Evolutionary conservation across 2,888 invertebrate species (phyloP).

Genomic region (Ochlodes sylvanus): DNA sequence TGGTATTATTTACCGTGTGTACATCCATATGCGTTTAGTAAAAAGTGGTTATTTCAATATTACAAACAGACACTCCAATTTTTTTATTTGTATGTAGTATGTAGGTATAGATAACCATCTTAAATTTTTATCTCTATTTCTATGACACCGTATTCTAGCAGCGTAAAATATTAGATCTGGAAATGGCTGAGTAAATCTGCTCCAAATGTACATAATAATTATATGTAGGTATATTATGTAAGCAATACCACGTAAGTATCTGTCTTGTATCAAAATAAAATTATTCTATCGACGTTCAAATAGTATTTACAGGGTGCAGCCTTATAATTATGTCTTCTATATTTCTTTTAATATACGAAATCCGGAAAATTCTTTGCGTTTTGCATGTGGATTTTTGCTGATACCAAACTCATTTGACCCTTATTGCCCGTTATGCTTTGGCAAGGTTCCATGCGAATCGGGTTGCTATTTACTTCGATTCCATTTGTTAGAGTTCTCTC

Average conservation of each 20-base stretch:
- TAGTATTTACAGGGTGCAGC: background rate
- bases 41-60: too few relatives aligned
- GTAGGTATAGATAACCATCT: too few relatives aligned
- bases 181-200: slow-evolving; percentile 2
- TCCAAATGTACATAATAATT: too few relatives aligned
- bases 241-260: too few relatives aligned
- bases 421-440: background rate
- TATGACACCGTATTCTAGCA: too few relatives aligned
- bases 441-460: background rate
- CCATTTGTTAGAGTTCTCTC: background rate
- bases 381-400: background rate
- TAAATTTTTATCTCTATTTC: too few relatives aligned
- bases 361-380: background rate
- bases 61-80: too few relatives aligned
- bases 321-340: too few relatives aligned
- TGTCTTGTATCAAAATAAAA: slow-evolving; percentile 1
- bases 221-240: too few relatives aligned
- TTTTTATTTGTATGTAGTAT: too few relatives aligned
- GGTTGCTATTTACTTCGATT: background rate
- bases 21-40: too few relatives aligned
- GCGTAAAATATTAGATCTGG: background rate
- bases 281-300: background rate
- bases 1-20: too few relatives aligned
- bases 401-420: background rate
- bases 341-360: background rate